phyloP scores from a whole-genome alignment of 2,113 vertebrate genomes.

The Ariopsis seemanni region DNA sequence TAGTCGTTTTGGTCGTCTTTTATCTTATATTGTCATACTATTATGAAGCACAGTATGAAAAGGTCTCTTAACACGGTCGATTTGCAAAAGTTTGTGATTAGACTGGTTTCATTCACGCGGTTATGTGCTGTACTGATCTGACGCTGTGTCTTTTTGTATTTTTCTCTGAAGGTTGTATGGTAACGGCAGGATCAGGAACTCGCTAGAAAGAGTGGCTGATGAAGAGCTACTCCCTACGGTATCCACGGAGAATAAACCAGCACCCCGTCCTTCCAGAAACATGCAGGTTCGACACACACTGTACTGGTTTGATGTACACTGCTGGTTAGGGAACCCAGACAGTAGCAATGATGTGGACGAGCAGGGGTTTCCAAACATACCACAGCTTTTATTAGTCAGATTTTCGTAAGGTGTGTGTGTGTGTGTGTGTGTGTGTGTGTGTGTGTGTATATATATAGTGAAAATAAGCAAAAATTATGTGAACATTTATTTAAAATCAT shows the following conservation, averaged over 20 bases:
- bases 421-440: background rate
- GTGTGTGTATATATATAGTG: background rate
- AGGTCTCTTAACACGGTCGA: background rate
- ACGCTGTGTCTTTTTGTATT: background rate
- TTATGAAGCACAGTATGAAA: background rate
- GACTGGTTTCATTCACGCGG: background rate
- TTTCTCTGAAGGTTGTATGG: constrained; percentile 56
- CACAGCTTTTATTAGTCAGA: background rate
- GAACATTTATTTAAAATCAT: no score
- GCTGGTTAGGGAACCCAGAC: background rate
- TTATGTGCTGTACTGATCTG: background rate
- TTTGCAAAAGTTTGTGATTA: background rate
- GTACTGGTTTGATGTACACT: background rate
- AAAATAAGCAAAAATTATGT: no score
- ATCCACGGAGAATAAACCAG: constrained; percentile 52
- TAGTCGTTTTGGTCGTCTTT: background rate
- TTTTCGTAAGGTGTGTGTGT: background rate
- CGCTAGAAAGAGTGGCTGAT: constrained; percentile 59
- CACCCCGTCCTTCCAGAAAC: constrained; percentile 39
- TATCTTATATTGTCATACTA: background rate
- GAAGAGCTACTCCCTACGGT: constrained; percentile 57
- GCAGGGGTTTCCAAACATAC: background rate
- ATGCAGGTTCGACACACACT: constrained; percentile 38
- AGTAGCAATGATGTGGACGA: background rate
- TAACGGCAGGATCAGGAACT: constrained; percentile 60